Conservation (phyloP, 2,113 vertebrate genomes). For the Alligator mississippiensis region DNA sequence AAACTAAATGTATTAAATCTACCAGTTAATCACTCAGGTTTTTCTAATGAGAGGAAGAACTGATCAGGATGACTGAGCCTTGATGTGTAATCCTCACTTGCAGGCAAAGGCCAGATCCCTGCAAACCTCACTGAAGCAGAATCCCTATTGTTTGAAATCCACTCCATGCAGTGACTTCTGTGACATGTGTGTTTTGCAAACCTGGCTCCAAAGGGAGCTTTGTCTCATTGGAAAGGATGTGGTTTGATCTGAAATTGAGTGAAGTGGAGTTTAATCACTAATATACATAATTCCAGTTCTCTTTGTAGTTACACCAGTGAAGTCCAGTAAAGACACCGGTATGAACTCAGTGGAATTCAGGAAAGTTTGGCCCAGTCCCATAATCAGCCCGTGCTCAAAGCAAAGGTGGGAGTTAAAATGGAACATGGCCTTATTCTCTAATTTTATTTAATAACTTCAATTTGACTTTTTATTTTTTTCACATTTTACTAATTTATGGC, state of each 20-base stretch:
- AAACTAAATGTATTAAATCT: background rate
- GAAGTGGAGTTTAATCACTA: background rate
- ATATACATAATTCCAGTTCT: background rate
- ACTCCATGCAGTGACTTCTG: background rate
- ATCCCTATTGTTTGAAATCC: background rate
- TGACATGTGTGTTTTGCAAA: background rate
- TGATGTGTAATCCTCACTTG: too few species aligned
- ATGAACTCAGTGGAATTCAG: background rate
- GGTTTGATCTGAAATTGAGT: background rate
- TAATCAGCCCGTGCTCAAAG: background rate
- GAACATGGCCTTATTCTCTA: background rate
- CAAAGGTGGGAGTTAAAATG: background rate
- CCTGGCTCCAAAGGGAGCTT: background rate
- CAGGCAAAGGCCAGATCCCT: background rate
- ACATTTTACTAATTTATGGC: background rate
- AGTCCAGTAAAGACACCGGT: background rate
- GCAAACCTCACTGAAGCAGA: background rate
- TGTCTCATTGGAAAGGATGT: background rate
- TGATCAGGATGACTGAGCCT: accelerated
- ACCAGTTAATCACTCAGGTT: background rate
- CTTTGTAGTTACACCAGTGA: background rate
- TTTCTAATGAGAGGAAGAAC: background rate
- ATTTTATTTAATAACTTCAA: background rate
- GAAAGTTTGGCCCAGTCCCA: background rate
- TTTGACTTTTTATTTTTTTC: background rate